A percentile compares a stretch with the other conserved stretches of the same genome.
These are phyloP conservation scores for Neosalanx taihuensis DNA, from an alignment of 2,797 vertebrate species.

Conservation along the genomic window DNA sequence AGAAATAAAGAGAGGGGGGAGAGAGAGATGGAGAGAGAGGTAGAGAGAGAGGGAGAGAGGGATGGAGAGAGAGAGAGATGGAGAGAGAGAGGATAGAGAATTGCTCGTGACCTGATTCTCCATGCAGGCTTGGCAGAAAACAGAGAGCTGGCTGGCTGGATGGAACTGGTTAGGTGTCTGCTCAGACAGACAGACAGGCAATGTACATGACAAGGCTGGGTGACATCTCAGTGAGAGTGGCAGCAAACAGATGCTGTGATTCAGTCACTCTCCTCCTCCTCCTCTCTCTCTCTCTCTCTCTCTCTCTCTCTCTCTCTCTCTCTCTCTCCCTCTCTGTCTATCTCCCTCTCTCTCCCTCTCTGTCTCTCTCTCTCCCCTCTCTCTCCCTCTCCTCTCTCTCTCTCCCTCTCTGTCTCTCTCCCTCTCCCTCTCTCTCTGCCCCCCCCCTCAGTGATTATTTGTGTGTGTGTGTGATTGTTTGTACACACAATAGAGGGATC, in stretches of 20 bases:
- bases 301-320: too few species aligned
- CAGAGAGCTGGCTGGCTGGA: conserved; percentile 48
- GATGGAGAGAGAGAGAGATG: conserved; percentile 28
- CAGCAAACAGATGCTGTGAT: conserved; percentile 65
- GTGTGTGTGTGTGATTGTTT: too few species aligned
- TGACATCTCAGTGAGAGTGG: conserved; percentile 54
- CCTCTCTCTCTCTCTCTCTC: too few species aligned
- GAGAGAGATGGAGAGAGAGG: background rate
- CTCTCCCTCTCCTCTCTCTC: too few species aligned
- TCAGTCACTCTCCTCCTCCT: conserved; percentile 45
- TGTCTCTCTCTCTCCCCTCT: too few species aligned
- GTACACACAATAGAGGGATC: conserved; percentile 18
- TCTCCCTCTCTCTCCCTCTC: too few species aligned
- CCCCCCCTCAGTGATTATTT: too few species aligned
- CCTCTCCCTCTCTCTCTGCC: too few species aligned
- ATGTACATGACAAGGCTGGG: conserved; percentile 45
- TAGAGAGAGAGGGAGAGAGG: conserved; percentile 20
- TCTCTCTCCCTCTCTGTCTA: too few species aligned
- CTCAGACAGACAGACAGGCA: background rate
- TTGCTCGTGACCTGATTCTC: conserved; percentile 67
- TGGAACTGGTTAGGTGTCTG: too few species aligned
- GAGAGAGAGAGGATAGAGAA: conserved; percentile 10
- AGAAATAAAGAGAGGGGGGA: conserved; percentile 5
- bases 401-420: too few species aligned
- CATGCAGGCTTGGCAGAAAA: conserved; percentile 53